Conservation (phyloP, 2,888 invertebrate genomes). For the Tenthredo distinguenda region DNA sequence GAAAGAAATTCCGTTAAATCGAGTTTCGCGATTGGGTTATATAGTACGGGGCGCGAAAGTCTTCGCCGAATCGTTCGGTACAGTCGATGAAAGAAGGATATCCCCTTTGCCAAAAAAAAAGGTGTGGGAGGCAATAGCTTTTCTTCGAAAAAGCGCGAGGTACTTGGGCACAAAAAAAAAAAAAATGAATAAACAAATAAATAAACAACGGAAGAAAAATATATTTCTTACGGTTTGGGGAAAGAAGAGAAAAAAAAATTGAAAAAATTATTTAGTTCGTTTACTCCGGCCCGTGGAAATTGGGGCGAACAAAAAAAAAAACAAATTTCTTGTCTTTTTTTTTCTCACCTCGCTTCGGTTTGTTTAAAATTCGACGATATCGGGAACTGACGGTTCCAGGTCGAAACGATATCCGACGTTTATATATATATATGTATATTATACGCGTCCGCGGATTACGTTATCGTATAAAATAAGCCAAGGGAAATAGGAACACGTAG, state of each 20-base stretch:
- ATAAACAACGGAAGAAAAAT: too few species aligned
- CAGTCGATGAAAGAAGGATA: not conserved
- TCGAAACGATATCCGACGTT: not conserved
- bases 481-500: slow-evolving; percentile 36
- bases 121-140: not conserved
- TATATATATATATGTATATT: not conserved
- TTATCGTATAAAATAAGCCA: not conserved
- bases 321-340: too few species aligned
- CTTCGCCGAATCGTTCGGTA: not conserved
- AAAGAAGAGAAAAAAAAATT: too few species aligned
- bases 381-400: not conserved
- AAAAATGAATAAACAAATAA: not conserved
- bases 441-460: not conserved
- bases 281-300: too few species aligned
- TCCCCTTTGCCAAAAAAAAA: not conserved
- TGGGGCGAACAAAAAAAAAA: too few species aligned
- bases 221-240: too few species aligned
- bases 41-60: not conserved
- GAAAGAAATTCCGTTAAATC: slow-evolving; percentile 14
- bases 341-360: too few species aligned
- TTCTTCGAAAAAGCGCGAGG: not conserved
- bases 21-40: slow-evolving; percentile 38
- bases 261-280: too few species aligned
- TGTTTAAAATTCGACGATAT: not conserved
- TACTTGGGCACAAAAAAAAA: not conserved